Evolutionary conservation across 2,888 invertebrate genomes (phyloP).

Genomic region (Ichneumoninae sp.): DNA sequence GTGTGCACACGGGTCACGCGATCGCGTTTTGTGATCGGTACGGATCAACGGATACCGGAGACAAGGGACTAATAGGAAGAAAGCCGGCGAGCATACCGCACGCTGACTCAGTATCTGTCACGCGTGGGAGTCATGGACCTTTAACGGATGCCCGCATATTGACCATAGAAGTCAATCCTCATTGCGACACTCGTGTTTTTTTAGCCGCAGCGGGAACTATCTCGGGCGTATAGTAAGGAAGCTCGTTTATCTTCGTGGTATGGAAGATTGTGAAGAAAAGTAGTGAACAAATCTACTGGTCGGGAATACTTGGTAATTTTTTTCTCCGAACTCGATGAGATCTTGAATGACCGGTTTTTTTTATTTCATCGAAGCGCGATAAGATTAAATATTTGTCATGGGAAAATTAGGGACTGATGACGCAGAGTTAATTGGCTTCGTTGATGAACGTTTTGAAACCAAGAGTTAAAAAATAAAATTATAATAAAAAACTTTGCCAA

Average conservation of each 20-base stretch:
- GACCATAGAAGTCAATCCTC: constrained; percentile 14
- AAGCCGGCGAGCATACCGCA: constrained; percentile 29
- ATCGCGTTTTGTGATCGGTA: constrained; percentile 50
- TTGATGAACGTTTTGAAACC: too few relatives aligned
- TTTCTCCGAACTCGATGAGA: neutral
- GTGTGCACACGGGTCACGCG: constrained; percentile 42
- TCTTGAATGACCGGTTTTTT: neutral
- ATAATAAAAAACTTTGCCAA: too few relatives aligned
- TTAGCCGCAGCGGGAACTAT: neutral
- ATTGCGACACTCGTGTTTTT: neutral
- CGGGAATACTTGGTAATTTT: neutral
- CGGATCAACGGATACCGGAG: constrained; percentile 19
- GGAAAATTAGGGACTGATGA: neutral
- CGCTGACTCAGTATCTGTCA: constrained; percentile 19
- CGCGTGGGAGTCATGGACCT: constrained; percentile 32
- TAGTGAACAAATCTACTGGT: neutral
- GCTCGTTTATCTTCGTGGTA: constrained; percentile 1
- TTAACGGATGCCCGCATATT: constrained; percentile 33
- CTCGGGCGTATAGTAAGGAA: neutral
- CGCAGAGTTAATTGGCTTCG: constrained; percentile 14
- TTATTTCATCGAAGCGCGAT: neutral
- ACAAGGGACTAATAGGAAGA: constrained; percentile 39
- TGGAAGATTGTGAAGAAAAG: neutral
- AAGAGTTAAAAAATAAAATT: too few relatives aligned
- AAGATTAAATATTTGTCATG: neutral